Percentiles rank a stretch among this genome's conserved stretches.
phyloP scores from a whole-genome alignment of 1,140 invertebrate genomes.

The Anastatus disparis region DNA sequence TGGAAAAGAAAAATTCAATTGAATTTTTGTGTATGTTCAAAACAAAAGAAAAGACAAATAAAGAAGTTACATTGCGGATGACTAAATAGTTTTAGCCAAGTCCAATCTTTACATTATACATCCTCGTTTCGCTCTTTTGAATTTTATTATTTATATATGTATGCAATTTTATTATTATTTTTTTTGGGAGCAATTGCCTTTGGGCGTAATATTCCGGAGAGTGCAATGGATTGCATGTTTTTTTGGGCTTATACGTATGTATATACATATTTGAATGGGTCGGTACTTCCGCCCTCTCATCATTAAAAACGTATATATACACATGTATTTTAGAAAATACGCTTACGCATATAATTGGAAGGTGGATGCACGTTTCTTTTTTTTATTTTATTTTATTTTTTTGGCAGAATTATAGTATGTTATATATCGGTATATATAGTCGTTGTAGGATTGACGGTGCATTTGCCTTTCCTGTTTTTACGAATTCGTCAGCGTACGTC shows the following conservation, averaged over 20 bases:
- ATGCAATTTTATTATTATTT: not conserved
- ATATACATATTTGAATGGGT: too few species aligned
- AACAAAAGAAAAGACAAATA: too few species aligned
- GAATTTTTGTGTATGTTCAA: too few species aligned
- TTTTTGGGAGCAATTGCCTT: not conserved
- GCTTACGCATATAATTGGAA: constrained; percentile 51
- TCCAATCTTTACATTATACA: too few species aligned
- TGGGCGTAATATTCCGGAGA: not conserved
- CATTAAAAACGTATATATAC: not conserved
- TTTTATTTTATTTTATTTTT: constrained; percentile 30
- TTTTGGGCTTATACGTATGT: too few species aligned
- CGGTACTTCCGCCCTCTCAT: too few species aligned
- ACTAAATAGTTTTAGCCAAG: too few species aligned
- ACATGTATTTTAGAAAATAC: constrained; percentile 42
- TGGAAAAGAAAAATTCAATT: too few species aligned
- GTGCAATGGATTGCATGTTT: too few species aligned
- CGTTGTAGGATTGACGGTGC: not conserved
- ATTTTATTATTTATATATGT: not conserved
- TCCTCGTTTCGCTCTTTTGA: constrained; percentile 6
- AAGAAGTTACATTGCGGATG: too few species aligned
- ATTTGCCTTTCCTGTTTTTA: constrained; percentile 44
- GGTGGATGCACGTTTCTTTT: constrained; percentile 39
- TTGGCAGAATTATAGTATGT: not conserved
- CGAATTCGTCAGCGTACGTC: constrained; percentile 27
- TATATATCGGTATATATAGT: not conserved